These are phyloP conservation scores for Phaenicophaeus curvirostris DNA, from an alignment of 2,797 vertebrate species.

Conservation along the genomic window DNA sequence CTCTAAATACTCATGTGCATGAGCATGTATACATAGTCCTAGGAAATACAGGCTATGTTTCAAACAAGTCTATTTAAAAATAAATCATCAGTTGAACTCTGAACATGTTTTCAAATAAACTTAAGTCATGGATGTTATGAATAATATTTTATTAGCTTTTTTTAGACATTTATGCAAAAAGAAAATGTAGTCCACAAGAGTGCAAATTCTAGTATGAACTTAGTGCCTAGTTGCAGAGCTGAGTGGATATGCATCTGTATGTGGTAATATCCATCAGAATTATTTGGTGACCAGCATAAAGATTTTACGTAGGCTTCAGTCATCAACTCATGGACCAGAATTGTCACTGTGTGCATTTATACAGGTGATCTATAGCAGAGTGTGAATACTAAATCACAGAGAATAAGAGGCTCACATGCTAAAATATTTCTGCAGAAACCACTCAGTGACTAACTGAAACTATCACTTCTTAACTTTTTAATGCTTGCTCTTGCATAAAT, in stretches of 20 bases:
- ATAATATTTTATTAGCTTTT: not conserved
- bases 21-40: not conserved
- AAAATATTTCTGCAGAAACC: not conserved
- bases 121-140: not conserved
- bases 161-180: not conserved
- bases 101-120: not conserved
- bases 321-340: not conserved
- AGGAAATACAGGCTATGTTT: not conserved
- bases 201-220: not conserved
- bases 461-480: not conserved
- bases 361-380: not conserved
- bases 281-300: not conserved
- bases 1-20: not conserved
- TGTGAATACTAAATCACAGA: not conserved
- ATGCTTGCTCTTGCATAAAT: not conserved
- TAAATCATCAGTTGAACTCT: not conserved
- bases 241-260: not conserved
- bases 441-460: not conserved
- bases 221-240: not conserved
- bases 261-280: not conserved
- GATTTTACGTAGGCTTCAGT: not conserved
- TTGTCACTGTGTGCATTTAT: not conserved
- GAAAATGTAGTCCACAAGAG: not conserved
- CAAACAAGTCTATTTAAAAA: not conserved
- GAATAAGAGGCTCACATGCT: not conserved